A percentile compares a stretch with the other conserved stretches of the same genome.
Evolutionary conservation across 1,140 invertebrate genomes (phyloP).

Genomic region (Cydia fagiglandana): DNA sequence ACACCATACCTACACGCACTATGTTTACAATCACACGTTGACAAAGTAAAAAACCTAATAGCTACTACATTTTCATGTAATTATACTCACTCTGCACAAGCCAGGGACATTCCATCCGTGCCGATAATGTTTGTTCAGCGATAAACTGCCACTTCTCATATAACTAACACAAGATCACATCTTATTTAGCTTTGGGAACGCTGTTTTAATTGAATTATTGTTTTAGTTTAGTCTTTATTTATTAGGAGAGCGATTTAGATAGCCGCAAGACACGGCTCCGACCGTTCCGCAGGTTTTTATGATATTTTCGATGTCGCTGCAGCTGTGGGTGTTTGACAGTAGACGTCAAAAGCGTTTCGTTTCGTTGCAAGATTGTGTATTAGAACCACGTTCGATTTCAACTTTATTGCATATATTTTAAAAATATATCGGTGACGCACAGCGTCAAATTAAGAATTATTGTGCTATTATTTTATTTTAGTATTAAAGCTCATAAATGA

Average conservation of each 20-base stretch:
- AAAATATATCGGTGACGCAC: not conserved
- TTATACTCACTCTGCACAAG: conserved; percentile 47
- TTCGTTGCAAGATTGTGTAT: not conserved
- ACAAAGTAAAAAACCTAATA: conserved; percentile 33
- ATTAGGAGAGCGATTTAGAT: not conserved
- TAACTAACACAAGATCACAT: conserved; percentile 37
- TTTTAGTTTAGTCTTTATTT: conserved; percentile 3
- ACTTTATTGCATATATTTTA: not conserved
- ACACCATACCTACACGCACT: not conserved
- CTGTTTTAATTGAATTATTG: not conserved
- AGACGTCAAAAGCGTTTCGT: conserved; percentile 19
- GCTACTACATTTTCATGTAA: conserved; percentile 32
- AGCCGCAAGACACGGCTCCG: not conserved
- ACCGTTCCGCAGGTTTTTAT: conserved; percentile 7
- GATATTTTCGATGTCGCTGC: conserved; percentile 1
- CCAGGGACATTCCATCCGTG: conserved; percentile 47
- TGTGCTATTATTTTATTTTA: not conserved
- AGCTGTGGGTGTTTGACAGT: conserved; percentile 24
- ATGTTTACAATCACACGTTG: conserved; percentile 32
- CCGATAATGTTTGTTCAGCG: conserved; percentile 36
- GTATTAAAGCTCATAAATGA: not conserved
- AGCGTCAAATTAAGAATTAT: not conserved
- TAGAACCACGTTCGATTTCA: no score
- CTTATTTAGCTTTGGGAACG: not conserved
- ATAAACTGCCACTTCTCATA: conserved; percentile 38